These are phyloP conservation scores for Nyctibius bracteatus DNA, from an alignment of 2,113 vertebrate species.

Conservation along the genomic window DNA sequence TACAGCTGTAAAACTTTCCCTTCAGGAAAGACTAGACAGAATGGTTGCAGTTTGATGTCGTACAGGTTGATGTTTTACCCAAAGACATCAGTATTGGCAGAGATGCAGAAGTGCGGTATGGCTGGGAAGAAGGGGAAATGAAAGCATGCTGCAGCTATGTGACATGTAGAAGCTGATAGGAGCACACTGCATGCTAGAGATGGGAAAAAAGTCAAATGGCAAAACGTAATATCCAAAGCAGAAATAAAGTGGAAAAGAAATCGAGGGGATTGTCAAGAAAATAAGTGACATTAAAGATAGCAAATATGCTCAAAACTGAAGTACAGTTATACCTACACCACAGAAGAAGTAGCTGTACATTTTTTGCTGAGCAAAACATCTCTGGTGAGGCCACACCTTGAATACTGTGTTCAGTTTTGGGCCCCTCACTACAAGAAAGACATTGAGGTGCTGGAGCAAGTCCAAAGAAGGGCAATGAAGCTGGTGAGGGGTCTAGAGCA, in stretches of 20 bases:
- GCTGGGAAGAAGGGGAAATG: background rate
- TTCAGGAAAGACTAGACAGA: background rate
- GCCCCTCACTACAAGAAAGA: background rate
- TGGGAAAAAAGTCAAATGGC: background rate
- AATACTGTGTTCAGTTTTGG: background rate
- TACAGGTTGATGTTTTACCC: background rate
- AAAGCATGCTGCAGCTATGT: background rate
- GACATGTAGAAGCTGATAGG: background rate
- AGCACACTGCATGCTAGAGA: background rate
- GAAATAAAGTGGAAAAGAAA: background rate
- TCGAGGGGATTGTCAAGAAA: background rate
- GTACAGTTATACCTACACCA: background rate
- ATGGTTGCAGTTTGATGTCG: background rate
- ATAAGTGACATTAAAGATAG: background rate
- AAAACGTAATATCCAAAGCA: background rate
- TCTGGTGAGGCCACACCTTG: accelerated
- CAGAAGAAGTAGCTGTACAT: background rate
- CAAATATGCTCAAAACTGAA: background rate
- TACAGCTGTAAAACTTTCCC: background rate
- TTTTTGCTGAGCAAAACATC: background rate
- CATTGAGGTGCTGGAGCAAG: accelerated
- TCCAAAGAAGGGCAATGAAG: accelerated
- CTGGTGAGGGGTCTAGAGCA: background rate
- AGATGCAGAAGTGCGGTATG: background rate
- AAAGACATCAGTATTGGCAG: background rate